A percentile compares a stretch with the other conserved stretches of the same genome.
These are phyloP conservation scores for Adrianichthys oophorus DNA, from an alignment of 2,797 vertebrate genomes.

Conservation along the genomic window DNA sequence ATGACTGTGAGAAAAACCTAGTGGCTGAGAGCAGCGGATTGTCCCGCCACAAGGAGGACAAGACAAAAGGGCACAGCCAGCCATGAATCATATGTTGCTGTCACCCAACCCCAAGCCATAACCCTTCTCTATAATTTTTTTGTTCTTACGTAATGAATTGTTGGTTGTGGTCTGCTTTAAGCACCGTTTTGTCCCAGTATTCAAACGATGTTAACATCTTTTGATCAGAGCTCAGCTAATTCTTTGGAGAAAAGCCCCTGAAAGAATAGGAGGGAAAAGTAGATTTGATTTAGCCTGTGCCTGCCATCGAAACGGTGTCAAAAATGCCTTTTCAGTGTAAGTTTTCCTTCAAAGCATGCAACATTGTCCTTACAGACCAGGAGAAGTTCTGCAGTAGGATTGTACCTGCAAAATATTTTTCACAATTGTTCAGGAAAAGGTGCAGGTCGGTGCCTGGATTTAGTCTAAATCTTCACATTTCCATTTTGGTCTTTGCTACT, in stretches of 20 bases:
- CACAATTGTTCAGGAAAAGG: constrained; percentile 15
- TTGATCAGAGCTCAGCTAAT: constrained; percentile 32
- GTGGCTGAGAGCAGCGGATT: constrained; percentile 66
- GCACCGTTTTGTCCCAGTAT: constrained; percentile 60
- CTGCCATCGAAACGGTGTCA: constrained; percentile 1
- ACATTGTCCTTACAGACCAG: not conserved
- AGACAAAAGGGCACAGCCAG: constrained; percentile 71
- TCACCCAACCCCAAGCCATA: constrained; percentile 74
- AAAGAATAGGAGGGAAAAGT: constrained; percentile 13
- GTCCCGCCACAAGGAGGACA: constrained; percentile 69
- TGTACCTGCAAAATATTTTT: constrained; percentile 10
- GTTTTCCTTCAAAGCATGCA: not conserved
- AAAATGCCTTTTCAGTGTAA: constrained; percentile 7
- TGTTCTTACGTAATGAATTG: constrained; percentile 69
- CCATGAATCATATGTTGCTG: constrained; percentile 79
- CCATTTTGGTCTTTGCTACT: constrained; percentile 36
- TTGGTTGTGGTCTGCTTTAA: constrained; percentile 60
- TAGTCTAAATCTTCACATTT: constrained; percentile 41
- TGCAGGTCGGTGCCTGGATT: constrained; percentile 19
- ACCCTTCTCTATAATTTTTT: constrained; percentile 68
- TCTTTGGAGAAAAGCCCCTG: constrained; percentile 4
- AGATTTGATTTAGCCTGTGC: constrained; percentile 2
- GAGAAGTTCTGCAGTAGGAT: not conserved
- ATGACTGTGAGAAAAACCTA: constrained; percentile 52
- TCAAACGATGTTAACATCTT: constrained; percentile 51